Base-by-base conservation (phyloP, 2,797 vertebrate genomes). In the Cynopterus sphinx region DNA sequence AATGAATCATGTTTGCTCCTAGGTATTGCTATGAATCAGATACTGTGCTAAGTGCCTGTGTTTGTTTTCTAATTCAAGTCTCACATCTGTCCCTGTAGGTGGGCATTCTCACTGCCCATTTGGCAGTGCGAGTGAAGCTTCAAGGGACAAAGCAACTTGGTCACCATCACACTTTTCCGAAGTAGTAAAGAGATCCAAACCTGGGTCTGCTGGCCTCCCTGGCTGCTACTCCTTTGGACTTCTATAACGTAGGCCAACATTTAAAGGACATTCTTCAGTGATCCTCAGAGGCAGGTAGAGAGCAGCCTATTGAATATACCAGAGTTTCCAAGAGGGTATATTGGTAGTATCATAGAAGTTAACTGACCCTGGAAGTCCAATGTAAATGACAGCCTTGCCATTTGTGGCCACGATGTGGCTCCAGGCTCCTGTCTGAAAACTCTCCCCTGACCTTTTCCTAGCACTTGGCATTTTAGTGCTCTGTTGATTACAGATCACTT, bases 361-460 rank as follows among this genome's bases (percentile, higher is more conserved):
- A 71, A 61, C 78, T 87, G 88, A 61, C 74, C 90, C 85, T 51
- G 33, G 28, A 89, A 43, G 87, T 75, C 84, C 90, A 93, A 31
- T 67, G 46, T 81, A 89, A 73, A 55, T 81, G 95, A 67, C 82
- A 97, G 87, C 39, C 55, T 97, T 59, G 16, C 88, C 79, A 77
- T 81, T 96, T 61, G 49, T 87, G 90, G 61, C 89, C 73, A 84
- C 15, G 0, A 86, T 73, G 91, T 92, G 82, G 79, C 96, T 95
- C 87, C 78, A 43, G 96, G 53, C 26, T 73, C 51, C 91, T 55
- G 4, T 78, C 51, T n/a, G 75, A 90, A 97, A 97, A 95, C 94
- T 91, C 75, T 95, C 84, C 39, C 22, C 89, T 98, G 98, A 98
- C 97, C 97, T 98, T 97, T 97, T 91, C 96, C 88, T 96, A 96